Base-by-base conservation (phyloP, 1,140 invertebrate species). In the Sinella curviseta region DNA sequence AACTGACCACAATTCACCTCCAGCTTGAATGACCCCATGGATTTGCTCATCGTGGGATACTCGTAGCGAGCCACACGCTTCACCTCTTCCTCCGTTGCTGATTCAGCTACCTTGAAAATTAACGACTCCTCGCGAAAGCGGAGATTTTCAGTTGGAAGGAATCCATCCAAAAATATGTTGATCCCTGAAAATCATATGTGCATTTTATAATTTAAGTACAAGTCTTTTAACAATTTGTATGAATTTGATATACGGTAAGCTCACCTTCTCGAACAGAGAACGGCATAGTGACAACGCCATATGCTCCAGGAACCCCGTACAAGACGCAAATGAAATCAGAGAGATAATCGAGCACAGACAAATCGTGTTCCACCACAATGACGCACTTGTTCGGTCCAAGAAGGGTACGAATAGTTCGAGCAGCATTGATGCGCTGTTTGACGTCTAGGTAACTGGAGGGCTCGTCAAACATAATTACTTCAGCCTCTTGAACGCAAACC, bases 381-480 rank as follows among this genome's bases (percentile, higher is more conserved):
- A 99, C 97, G 86, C 89, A 95, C 92, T 98, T 98, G 84, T 96
- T 93, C 81, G 95, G 93, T 86, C 92, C 90, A 81, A 99, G 92
- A 4, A 99, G 89, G 16, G 93, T 94, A 78, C 98, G 90, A 85
- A 99, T 98, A n/a, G 97, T 96, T 82, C 93, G 87, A 79, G 98
- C 98, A 90, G 97, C 96, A 86, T 99, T 98, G 20, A 99, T 89
- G 88, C 98, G 92, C 88, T 99, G 98, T 86, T 99, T 99, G 0
- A 99, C 98, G 89, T 99, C 98, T 84, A 99, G 88, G 89, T 99
- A 99, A 78, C 95, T 97, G 33, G 97, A 99, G 0, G 98, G 98
- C 86, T 99, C 98, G 87, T 99, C 98, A 89, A 99, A 99, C 97
- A 99, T 99, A 88, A 99, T 99, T 84, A 99, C 98, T 85, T 99